These are phyloP conservation scores for Apotomis betuletana DNA, from an alignment of 2,888 invertebrate genomes.

Conservation along the genomic window DNA sequence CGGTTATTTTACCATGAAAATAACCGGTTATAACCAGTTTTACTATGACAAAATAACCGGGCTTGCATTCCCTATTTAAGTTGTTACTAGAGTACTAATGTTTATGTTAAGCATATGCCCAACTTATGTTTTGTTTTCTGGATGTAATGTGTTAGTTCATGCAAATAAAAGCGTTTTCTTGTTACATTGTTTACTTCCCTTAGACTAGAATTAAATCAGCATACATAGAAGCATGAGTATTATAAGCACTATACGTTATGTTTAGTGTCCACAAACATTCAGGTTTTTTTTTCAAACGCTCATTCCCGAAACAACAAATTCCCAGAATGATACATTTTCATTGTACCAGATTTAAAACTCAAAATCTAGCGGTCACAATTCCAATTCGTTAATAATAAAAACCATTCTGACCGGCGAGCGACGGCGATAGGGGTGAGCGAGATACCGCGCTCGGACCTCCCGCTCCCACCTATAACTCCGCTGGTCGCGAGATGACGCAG, in stretches of 20 bases:
- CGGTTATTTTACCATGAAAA: too few species aligned
- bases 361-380: too few species aligned
- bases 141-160: conserved; percentile 20
- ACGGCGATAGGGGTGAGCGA: too few species aligned
- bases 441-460: too few species aligned
- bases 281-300: neutral
- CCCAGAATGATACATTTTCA: neutral
- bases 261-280: neutral
- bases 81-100: conserved; percentile 10
- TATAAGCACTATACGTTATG: neutral
- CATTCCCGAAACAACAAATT: neutral
- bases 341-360: neutral
- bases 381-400: too few species aligned
- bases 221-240: conserved; percentile 3
- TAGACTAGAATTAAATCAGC: conserved; percentile 14
- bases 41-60: too few species aligned
- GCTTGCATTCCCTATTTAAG: neutral
- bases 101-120: conserved; percentile 4
- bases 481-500: too few species aligned
- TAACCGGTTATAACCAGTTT: too few species aligned
- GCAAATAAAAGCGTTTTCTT: conserved; percentile 38
- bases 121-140: neutral
- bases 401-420: too few species aligned
- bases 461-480: too few species aligned
- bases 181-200: conserved; percentile 26